Conservation (phyloP, 2,113 vertebrate genomes). For the Coracopsis vasa region DNA sequence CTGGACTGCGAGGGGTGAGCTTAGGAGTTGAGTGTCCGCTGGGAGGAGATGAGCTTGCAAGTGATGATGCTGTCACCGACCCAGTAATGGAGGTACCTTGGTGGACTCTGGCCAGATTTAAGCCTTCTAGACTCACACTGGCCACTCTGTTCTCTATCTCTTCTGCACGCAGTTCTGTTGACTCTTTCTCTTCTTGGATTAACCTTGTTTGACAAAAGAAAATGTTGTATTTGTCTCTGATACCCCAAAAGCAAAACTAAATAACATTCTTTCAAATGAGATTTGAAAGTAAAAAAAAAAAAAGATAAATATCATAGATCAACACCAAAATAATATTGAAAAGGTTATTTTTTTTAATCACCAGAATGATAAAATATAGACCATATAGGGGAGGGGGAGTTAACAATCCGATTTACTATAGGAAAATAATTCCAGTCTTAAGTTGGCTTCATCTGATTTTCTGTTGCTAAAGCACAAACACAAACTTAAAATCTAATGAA, state of each 20-base stretch:
- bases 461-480: neutral
- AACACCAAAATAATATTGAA: neutral
- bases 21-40: slow-evolving; percentile 97
- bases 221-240: neutral
- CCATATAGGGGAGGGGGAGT: neutral
- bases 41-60: slow-evolving; percentile 96
- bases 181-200: slow-evolving; percentile 99
- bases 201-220: slow-evolving; percentile 74
- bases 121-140: slow-evolving; percentile 94
- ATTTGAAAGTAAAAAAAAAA: neutral
- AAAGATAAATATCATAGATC: neutral
- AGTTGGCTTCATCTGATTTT: neutral
- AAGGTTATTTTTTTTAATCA: neutral
- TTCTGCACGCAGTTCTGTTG: slow-evolving; percentile 93
- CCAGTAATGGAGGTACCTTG: slow-evolving; percentile 92
- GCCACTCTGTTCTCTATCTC: slow-evolving; percentile 98
- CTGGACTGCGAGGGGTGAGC: slow-evolving; percentile 91
- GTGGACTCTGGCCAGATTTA: slow-evolving; percentile 93
- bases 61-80: slow-evolving; percentile 93
- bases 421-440: neutral
- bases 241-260: neutral
- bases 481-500: neutral
- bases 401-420: neutral
- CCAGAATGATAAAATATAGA: neutral
- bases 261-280: neutral